Conservation (phyloP, 2,888 invertebrate genomes). For the Drosophila borealis region DNA sequence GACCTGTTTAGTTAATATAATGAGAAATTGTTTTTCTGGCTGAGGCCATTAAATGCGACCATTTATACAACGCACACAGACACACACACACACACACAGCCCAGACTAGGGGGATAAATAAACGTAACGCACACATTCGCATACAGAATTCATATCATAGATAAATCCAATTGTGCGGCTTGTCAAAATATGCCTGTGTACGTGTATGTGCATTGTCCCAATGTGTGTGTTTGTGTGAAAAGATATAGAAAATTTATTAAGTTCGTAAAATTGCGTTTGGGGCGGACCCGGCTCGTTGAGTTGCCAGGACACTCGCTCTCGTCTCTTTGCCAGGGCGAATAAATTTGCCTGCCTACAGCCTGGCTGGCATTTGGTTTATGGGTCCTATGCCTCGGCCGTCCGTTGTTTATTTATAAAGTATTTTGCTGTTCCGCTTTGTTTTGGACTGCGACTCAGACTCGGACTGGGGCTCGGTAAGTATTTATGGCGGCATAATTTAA, state of each 20-base stretch:
- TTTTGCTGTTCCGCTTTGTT: slow-evolving; percentile 49
- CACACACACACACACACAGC: slow-evolving; percentile 4
- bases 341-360: slow-evolving; percentile 57
- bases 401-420: slow-evolving; percentile 70
- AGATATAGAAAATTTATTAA: slow-evolving; percentile 80
- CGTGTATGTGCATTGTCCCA: background rate
- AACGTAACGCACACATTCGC: slow-evolving; percentile 5
- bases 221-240: slow-evolving; percentile 44
- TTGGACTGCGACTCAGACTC: slow-evolving; percentile 22
- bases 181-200: slow-evolving; percentile 61
- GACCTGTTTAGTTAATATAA: slow-evolving; percentile 81
- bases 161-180: slow-evolving; percentile 74
- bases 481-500: slow-evolving; percentile 77
- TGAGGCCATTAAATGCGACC: slow-evolving; percentile 68
- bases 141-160: slow-evolving; percentile 53
- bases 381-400: slow-evolving; percentile 36
- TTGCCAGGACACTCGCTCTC: slow-evolving; percentile 18
- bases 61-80: slow-evolving; percentile 53
- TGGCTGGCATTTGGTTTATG: slow-evolving; percentile 27
- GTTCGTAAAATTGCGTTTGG: slow-evolving; percentile 71
- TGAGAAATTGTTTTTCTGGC: slow-evolving; percentile 68
- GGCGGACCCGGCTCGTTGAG: slow-evolving; percentile 18
- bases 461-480: slow-evolving; percentile 42
- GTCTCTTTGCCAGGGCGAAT: slow-evolving; percentile 53
- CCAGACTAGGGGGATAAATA: slow-evolving; percentile 15